phyloP scores from a whole-genome alignment of 2,113 vertebrate species.

The Cisticola juncidis region DNA sequence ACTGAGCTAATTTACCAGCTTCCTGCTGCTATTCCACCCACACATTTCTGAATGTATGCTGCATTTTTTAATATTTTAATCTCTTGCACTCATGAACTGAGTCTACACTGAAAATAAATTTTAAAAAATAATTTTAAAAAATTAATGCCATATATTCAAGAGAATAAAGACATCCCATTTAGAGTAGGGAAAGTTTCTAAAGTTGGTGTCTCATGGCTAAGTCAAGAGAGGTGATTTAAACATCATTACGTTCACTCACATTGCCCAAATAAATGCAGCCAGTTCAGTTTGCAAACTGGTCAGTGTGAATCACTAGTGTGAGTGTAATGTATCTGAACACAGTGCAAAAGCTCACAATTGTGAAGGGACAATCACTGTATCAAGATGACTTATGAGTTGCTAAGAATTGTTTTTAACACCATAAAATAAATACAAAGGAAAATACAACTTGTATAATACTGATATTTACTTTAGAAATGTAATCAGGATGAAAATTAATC shows the following conservation, averaged over 20 bases:
- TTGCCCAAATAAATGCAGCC: not conserved
- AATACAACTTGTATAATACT: not conserved
- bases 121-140: not conserved
- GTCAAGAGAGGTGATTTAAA: not conserved
- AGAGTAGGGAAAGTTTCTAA: not conserved
- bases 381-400: not conserved
- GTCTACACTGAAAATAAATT: not conserved
- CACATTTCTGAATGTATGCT: accelerated
- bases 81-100: not conserved
- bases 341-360: not conserved
- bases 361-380: not conserved
- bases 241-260: not conserved
- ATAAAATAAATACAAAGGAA: not conserved
- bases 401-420: not conserved
- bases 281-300: not conserved
- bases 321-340: not conserved
- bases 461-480: not conserved
- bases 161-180: not conserved
- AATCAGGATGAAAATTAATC: not conserved
- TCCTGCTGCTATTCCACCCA: not conserved
- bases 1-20: not conserved
- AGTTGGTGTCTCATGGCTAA: not conserved
- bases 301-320: not conserved
- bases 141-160: not conserved
- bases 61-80: not conserved